Base-by-base conservation (phyloP, 2,797 vertebrate genomes). In the Linurgus olivaceus region DNA sequence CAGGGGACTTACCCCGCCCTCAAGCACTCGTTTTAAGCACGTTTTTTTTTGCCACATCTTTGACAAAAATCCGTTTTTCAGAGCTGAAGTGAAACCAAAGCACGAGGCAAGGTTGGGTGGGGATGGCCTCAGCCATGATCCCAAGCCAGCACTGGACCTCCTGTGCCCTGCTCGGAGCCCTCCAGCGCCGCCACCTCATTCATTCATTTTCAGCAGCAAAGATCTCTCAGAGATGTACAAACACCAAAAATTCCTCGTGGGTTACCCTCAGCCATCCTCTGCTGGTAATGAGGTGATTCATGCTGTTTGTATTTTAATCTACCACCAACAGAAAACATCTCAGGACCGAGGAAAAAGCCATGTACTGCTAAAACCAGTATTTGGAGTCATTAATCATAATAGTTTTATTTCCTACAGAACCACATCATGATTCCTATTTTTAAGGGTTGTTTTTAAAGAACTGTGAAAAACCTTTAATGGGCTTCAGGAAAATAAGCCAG, bases 71-170 rank as follows among this genome's bases (percentile, higher is more conserved):
- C 28, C 52, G 9, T 77, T 84, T 91, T 91, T 94, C 87, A 48
- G 84, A 96, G 67, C 29, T 77, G 92, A 85, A 79, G 40, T 48
- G 77, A 85, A 95, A 82, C 72, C 40, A 31, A 77, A 76, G 66
- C 76, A 83, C 11, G 57, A 61, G 59, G 88, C 10, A 45, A 52
- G 40, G 2, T 7, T 61, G 93, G 14, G 45, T 8, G 73, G 87
- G 25, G 85, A 37, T 25, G 78, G 73, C 12, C 23, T 28, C 4
- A 29, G 57, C 28, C n/a, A 10, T 0, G 29, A 77, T 42, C 75
- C 88, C 79, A 76, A 38, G 33, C 76, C 61, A 91, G 48, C 85
- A 25, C 95, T 88, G 97, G 97, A 93, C 38, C 97, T 96, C 76
- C 90, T 14, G 95, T 88, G 90, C 65, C 83, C 82, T 0, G 25